Evolutionary conservation across 2,113 vertebrate genomes (phyloP), one percentile per base, ranked within the genome.

Genomic region (Irena cyanogastra): DNA sequence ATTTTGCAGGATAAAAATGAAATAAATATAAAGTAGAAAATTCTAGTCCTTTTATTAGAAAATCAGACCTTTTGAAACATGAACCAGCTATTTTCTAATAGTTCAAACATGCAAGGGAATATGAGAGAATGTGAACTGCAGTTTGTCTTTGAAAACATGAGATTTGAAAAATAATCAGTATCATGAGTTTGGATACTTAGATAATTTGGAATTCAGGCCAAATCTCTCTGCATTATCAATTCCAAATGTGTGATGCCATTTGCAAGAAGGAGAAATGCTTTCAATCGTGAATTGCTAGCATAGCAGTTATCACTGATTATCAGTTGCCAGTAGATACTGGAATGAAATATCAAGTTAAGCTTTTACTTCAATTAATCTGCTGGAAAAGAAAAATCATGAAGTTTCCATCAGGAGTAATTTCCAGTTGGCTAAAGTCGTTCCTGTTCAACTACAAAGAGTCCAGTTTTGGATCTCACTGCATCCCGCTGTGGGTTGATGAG

Each of bases 391-490:
- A 74, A 80, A 65, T 74, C 42, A 33, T 90, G 26, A 80, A 54
- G 41, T 93, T 94, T 94, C 82, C 85, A 92, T 91, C 79, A 86
- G 68, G 78, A 91, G 64, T 94, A 45, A 35, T 47, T 97, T 95
- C 90, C 92, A 95, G 44, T 94, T 96, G 95, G 82, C 95, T 91
- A 5, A 83, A 94, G 75, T 27, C 1, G 10, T 84, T 75, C 13
- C 31, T 93, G 84, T 70, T 88, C 39, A 79, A 80, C 84, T 95
- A 91, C 93, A 95, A 94, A 95, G 96, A 85, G 70, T 39, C 50
- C 35, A 57, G 61, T 82, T 87, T 84, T 93, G 94, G 93, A 95
- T 93, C 90, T 93, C 16, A 3, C 78, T 87, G 66, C 61, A 37
- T 94, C 75, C 82, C 6, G 0, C 75, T 93, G 87, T 76, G 94